A percentile compares a stretch with the other conserved stretches of the same genome.
phyloP scores from a whole-genome alignment of 2,888 invertebrate genomes.

The Drosophila bunnanda region DNA sequence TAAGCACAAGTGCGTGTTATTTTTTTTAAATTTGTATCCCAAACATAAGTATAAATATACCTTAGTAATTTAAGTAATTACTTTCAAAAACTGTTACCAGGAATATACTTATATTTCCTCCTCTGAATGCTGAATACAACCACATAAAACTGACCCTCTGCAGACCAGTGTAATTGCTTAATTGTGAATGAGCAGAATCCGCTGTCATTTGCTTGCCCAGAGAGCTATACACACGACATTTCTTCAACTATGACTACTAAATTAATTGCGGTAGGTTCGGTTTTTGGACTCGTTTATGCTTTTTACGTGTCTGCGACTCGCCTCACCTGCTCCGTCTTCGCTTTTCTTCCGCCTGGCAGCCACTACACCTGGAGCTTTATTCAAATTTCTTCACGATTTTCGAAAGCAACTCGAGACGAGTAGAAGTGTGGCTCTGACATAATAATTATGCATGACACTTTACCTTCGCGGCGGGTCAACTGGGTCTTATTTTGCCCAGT shows the following conservation, averaged over 20 bases:
- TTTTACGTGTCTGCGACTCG: conserved; percentile 35
- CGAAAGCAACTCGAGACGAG: conserved; percentile 55
- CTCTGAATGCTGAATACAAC: neutral
- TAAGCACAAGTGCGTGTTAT: too few species aligned
- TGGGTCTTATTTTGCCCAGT: conserved; percentile 53
- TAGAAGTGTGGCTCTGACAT: conserved; percentile 64
- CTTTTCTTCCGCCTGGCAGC: conserved; percentile 11
- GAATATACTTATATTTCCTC: neutral
- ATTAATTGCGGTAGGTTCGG: conserved; percentile 72
- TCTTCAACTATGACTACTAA: conserved; percentile 20
- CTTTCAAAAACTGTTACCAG: neutral
- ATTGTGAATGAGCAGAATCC: conserved; percentile 42
- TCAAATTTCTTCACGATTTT: conserved; percentile 56
- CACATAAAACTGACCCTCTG: neutral
- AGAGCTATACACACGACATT: conserved; percentile 8
- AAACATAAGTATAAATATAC: too few species aligned
- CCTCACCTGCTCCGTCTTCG: conserved; percentile 27
- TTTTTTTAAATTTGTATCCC: too few species aligned
- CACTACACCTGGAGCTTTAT: conserved; percentile 30
- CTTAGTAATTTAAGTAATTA: too few species aligned
- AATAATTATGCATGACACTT: conserved; percentile 72
- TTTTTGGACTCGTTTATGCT: conserved; percentile 38
- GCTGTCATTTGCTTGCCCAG: conserved; percentile 23
- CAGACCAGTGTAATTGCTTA: conserved; percentile 41
- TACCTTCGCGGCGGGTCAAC: conserved; percentile 61